phyloP scores from a whole-genome alignment of 1,140 invertebrate genomes.

The Nautilus pompilius region DNA sequence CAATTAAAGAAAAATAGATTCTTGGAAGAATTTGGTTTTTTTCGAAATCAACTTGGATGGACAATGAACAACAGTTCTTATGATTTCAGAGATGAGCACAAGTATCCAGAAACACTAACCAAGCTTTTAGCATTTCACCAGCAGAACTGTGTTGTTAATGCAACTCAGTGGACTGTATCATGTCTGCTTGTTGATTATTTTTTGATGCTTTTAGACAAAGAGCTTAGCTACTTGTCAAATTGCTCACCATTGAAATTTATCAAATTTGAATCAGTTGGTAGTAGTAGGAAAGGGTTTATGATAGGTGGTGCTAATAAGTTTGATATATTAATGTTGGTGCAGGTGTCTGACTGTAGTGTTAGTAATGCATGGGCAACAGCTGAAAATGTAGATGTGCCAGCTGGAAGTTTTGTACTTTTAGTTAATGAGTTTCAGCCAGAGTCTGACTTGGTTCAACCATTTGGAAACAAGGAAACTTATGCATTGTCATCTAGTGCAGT shows the following conservation, averaged over 20 bases:
- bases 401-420: conserved; percentile 29
- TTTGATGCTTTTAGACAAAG: conserved; percentile 27
- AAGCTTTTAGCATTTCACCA: too few relatives aligned
- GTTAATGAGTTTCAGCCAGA: conserved; percentile 10
- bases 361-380: conserved; percentile 16
- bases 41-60: too few relatives aligned
- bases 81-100: too few relatives aligned
- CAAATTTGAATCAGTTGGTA: conserved; percentile 27
- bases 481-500: conserved; percentile 22
- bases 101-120: too few relatives aligned
- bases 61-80: too few relatives aligned
- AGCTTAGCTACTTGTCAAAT: conserved; percentile 17
- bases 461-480: conserved; percentile 5
- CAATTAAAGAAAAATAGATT: too few relatives aligned
- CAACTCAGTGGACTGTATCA: conserved; percentile 21
- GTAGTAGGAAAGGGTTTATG: conserved; percentile 27
- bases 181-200: conserved; percentile 33
- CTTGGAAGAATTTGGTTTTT: too few relatives aligned
- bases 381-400: conserved; percentile 20
- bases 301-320: conserved; percentile 23
- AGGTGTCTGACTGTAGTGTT: conserved; percentile 18
- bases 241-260: conserved; percentile 21
- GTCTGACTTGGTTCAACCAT: conserved; percentile 7
- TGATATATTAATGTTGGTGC: conserved; percentile 33
- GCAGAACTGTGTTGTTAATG: conserved; percentile 20